These are phyloP conservation scores for Carapus acus DNA, from an alignment of 2,797 vertebrate genomes.

Conservation along the genomic window DNA sequence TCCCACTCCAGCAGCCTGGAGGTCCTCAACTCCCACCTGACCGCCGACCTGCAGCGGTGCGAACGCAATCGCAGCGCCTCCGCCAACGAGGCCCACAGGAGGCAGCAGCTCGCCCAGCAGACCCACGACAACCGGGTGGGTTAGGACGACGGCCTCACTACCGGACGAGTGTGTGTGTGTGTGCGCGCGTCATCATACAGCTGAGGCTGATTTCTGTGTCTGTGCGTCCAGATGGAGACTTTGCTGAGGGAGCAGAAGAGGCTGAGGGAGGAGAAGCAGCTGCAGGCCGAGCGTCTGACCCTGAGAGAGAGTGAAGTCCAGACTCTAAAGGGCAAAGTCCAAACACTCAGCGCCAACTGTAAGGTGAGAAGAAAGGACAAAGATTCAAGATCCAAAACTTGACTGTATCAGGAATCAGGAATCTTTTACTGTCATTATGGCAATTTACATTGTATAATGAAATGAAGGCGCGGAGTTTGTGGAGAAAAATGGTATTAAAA, in stretches of 20 bases:
- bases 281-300: slow-evolving; percentile 45
- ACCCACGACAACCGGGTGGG: slow-evolving; percentile 57
- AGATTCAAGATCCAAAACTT: neutral
- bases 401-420: no score
- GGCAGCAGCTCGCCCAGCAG: slow-evolving; percentile 44
- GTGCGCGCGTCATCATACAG: neutral
- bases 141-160: no score
- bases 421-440: no score
- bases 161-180: no score
- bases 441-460: no score
- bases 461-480: no score
- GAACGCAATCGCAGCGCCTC: slow-evolving; percentile 6
- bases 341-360: slow-evolving; percentile 19
- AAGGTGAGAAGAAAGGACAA: slow-evolving; percentile 29
- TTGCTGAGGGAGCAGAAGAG: slow-evolving; percentile 63
- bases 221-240: slow-evolving; percentile 54
- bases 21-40: slow-evolving; percentile 52
- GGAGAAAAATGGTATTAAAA: no score
- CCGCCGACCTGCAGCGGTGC: slow-evolving; percentile 53
- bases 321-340: slow-evolving; percentile 27
- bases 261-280: slow-evolving; percentile 60
- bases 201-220: no score
- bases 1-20: slow-evolving; percentile 60
- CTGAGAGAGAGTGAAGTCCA: slow-evolving; percentile 43
- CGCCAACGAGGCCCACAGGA: neutral